Base-by-base conservation (phyloP, 2,797 vertebrate genomes). In the Eulemur mongoz region DNA sequence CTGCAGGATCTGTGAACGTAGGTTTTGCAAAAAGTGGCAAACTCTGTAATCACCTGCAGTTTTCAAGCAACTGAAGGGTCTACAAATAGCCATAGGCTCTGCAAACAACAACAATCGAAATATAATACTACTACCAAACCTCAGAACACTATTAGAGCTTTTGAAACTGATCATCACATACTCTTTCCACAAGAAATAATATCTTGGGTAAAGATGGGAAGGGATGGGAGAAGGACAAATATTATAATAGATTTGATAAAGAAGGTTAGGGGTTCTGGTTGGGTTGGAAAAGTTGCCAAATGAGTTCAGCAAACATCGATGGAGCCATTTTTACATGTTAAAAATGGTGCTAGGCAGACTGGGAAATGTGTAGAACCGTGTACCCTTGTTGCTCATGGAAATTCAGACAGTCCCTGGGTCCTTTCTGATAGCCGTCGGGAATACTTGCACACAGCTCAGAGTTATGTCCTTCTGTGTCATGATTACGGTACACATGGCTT, bases 381-480 rank as follows among this genome's bases (percentile, higher is more conserved):
- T 13, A 14, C 67, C 35, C 45, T 88, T 15, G 0, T 27, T 72
- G 23, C 30, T 87, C 18, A 15, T 6, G 7, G 54, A 89, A 84
- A 75, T 65, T 48, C 69, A 54, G 23, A n/a, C 15, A 52, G 30
- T 23, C 5, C 22, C 52, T 38, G 43, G 50, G 30, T 32, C 43
- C 23, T n/a, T 76, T 50, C 50, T 25, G 73, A 2, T 14, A 8
- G 61, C 18, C 69, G 1, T 30, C n/a, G 4, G 40, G 48, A 95
- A 95, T 87, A 67, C 48, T 54, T 69, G 70, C 27, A 35, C 40
- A 22, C 27, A 73, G 30, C 48, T 67, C 76, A 50, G 32, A 70
- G 40, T 35, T 81, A 50, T 75, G 92, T 92, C 43, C 79, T 92
- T 85, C 93, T 94, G 81, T 82, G 57, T 88, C 80, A 63, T 32